Evolutionary conservation across 2,113 vertebrate species (phyloP), one percentile per base, ranked within the genome.

Genomic region (Prolemur simus): DNA sequence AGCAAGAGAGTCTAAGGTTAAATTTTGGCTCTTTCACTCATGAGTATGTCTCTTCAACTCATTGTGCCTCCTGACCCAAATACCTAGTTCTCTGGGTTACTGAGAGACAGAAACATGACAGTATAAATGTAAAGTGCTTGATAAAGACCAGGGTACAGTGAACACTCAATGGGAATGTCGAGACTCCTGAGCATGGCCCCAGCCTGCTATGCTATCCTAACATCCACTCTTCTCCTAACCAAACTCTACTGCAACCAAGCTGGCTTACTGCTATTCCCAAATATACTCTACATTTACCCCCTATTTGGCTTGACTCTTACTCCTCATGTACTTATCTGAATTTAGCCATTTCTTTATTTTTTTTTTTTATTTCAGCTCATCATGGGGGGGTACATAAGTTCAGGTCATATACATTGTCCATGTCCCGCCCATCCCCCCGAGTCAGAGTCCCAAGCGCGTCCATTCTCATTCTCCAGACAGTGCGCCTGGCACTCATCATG

Each of bases 181-280:
- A 73, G 52, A 20, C 21, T 52, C 60, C 52, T 45, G 23, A 17
- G 12, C 8, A 3, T 45, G 52, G 29, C n/a, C 8, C 23, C 23
- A 23, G 6, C 47, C 52, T 69, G 39, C 54, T 8, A 0, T 9
- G 29, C 56, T n/a, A 2, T 66, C 20, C 29, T 25, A 1, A 0
- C 5, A 18, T 11, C 8, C 0, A 0, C n/a, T 78, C 37, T n/a
- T 86, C 21, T 64, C 45, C 20, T 63, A 9, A 25, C 21, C 18
- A 37, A 25, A 3, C 27, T 89, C 49, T 49, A 0, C 42, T 21
- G 3, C n/a, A 25, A 32, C 20, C 88, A 58, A 6, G 21, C 14
- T 37, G 29, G 25, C 56, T 82, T 39, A 23, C 29, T 60, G n/a
- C 42, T 8, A 1, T 83, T 86, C 81, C 14, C 56, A 60, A 14